A percentile compares a stretch with the other conserved stretches of the same genome.
These are phyloP conservation scores for Caiman crocodilus DNA, from an alignment of 2,797 vertebrate species.

Conservation along the genomic window DNA sequence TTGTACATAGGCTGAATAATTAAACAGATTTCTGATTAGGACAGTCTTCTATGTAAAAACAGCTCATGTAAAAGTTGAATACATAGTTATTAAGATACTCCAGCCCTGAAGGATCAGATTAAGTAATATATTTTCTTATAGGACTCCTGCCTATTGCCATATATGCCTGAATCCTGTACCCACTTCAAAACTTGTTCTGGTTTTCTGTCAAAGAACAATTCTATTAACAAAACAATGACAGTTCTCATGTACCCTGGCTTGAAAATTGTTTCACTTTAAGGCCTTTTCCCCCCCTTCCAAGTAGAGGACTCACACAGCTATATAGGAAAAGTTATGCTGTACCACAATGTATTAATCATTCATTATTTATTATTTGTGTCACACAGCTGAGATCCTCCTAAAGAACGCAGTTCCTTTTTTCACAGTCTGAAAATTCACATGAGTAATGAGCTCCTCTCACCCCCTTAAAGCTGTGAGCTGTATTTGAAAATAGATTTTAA, in stretches of 20 bases:
- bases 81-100: neutral
- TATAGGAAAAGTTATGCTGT: neutral
- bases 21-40: neutral
- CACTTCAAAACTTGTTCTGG: neutral
- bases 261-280: neutral
- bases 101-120: neutral
- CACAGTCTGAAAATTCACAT: conserved; percentile 31
- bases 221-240: neutral
- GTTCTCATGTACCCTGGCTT: neutral
- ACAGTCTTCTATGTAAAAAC: neutral
- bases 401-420: conserved; percentile 27
- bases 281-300: neutral
- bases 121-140: too few relatives aligned
- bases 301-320: neutral
- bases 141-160: neutral
- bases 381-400: neutral
- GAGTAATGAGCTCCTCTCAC: conserved; percentile 54
- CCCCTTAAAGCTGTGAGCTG: conserved; percentile 66
- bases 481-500: conserved; percentile 76
- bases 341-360: conserved; percentile 25
- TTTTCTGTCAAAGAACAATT: neutral
- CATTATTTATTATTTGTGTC: conserved; percentile 17
- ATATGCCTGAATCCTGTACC: neutral
- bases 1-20: neutral
- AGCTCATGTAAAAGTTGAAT: neutral